phyloP scores from a whole-genome alignment of 2,797 vertebrate species.

The Gymnoscopelus braueri region DNA sequence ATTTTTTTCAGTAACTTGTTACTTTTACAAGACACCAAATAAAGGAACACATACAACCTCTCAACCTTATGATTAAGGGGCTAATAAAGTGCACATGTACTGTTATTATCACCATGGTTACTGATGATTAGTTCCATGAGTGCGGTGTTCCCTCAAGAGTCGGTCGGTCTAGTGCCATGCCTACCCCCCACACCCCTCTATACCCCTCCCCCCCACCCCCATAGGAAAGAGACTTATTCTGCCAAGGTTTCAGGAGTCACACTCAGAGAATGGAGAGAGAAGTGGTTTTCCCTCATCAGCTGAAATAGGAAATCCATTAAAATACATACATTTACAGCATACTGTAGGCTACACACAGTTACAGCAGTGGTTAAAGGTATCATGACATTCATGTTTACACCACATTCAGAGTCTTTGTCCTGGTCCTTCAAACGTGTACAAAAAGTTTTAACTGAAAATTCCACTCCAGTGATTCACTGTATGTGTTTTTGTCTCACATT shows the following conservation, averaged over 20 bases:
- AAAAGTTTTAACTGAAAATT: too few relatives aligned
- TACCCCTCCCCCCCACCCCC: background rate
- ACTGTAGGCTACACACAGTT: background rate
- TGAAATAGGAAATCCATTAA: background rate
- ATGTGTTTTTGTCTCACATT: too few relatives aligned
- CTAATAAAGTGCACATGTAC: conserved; percentile 42
- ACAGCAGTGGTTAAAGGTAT: background rate
- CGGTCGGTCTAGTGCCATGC: background rate
- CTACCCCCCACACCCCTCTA: background rate
- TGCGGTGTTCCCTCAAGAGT: background rate
- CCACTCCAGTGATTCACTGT: too few relatives aligned
- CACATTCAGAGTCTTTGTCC: too few relatives aligned
- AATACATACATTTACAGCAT: background rate
- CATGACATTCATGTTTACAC: too few relatives aligned
- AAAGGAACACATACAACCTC: conserved; percentile 8
- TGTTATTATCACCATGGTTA: conserved; percentile 48
- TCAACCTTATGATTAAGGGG: conserved; percentile 32
- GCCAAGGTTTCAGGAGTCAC: too few relatives aligned
- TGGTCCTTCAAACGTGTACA: too few relatives aligned
- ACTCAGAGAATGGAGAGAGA: background rate
- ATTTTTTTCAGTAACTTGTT: too few relatives aligned
- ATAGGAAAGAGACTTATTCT: too few relatives aligned
- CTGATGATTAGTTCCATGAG: conserved; percentile 42
- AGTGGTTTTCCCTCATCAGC: conserved; percentile 2
- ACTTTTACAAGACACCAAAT: background rate